phyloP scores from a whole-genome alignment of 2,888 invertebrate genomes.

The Acheta domesticus region DNA sequence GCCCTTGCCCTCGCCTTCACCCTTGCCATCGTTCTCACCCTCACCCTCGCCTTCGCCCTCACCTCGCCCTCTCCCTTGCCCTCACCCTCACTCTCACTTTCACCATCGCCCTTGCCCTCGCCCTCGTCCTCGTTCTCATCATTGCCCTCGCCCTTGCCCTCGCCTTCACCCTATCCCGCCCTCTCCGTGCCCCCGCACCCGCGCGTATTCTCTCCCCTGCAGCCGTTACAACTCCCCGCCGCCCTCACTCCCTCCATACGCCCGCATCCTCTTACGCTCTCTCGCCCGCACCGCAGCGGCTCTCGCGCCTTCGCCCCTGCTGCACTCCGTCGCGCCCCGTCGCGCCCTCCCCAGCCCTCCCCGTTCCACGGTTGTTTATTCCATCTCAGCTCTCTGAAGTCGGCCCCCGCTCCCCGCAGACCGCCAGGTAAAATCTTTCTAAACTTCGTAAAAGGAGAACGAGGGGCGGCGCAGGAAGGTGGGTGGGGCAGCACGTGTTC shows the following conservation, averaged over 20 bases:
- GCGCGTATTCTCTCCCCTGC: too few relatives aligned
- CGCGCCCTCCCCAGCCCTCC: neutral
- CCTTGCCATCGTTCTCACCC: neutral
- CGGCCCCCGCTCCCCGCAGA: neutral
- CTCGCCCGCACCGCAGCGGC: neutral
- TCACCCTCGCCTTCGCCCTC: conserved; percentile 6
- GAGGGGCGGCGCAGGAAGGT: neutral
- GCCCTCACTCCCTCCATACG: neutral
- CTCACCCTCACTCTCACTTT: neutral
- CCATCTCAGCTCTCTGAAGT: conserved; percentile 6
- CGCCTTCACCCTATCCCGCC: neutral
- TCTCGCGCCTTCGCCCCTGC: neutral
- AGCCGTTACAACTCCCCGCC: too few relatives aligned
- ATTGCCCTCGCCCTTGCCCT: neutral
- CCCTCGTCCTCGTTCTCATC: neutral
- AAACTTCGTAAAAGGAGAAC: neutral
- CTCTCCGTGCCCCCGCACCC: neutral
- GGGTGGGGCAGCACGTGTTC: neutral
- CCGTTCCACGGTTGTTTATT: neutral
- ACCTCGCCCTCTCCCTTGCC: neutral
- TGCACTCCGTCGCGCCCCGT: neutral
- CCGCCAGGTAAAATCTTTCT: conserved; percentile 18
- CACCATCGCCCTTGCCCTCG: neutral
- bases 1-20: neutral
- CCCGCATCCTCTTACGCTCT: neutral